Conservation (phyloP, 2,888 invertebrate genomes). For the Augiades crinisus region DNA sequence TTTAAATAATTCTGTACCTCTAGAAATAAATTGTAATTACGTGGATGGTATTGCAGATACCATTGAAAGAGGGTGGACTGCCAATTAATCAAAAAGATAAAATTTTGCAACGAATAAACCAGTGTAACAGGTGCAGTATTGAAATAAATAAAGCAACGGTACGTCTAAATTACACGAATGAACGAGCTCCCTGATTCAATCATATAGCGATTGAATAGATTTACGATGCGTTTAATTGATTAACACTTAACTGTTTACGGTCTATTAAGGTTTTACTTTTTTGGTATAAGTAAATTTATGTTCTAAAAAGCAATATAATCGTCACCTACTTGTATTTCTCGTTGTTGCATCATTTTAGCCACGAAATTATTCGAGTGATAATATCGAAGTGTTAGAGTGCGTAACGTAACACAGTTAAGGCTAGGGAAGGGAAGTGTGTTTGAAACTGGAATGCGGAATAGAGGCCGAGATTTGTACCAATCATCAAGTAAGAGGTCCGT, state of each 20-base stretch:
- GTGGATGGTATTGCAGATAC: too few species aligned
- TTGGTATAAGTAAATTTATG: too few species aligned
- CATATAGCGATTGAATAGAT: slow-evolving; percentile 3
- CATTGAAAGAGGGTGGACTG: too few species aligned
- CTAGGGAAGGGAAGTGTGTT: slow-evolving; percentile 1
- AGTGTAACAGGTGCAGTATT: not conserved
- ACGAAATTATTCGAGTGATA: not conserved
- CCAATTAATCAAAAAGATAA: too few species aligned
- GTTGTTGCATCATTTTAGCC: not conserved
- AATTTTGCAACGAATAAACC: not conserved
- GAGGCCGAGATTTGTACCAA: slow-evolving; percentile 43
- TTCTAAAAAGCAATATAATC: not conserved
- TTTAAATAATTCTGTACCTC: too few species aligned
- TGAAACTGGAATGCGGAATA: slow-evolving; percentile 60
- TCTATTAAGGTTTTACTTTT: not conserved
- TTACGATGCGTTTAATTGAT: slow-evolving; percentile 10
- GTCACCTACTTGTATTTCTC: not conserved
- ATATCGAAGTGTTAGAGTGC: not conserved
- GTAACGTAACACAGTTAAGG: not conserved
- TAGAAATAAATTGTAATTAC: too few species aligned
- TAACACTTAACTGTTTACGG: slow-evolving; percentile 1
- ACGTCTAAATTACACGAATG: slow-evolving; percentile 1
- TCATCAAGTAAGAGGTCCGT: slow-evolving; percentile 50
- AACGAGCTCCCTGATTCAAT: not conserved
- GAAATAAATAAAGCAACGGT: not conserved